Evolutionary conservation across 2,888 invertebrate species (phyloP).

Genomic region (Epiblema foenella): DNA sequence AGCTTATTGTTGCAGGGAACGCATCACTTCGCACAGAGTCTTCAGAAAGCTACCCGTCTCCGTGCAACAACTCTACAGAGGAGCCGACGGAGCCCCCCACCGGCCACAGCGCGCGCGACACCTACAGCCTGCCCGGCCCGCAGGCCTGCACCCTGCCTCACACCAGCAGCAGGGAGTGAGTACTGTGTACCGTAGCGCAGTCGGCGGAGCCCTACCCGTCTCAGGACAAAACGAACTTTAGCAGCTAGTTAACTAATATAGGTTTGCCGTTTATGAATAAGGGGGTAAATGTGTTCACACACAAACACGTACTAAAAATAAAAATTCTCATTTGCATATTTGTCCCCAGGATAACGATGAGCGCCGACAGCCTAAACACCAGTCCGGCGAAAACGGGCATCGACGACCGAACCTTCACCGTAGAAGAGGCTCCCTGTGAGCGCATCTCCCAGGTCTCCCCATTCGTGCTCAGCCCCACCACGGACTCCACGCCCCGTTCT

Average conservation of each 20-base stretch:
- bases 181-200: too few relatives aligned
- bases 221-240: too few relatives aligned
- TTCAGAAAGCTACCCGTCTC: slow-evolving; percentile 78
- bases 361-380: slow-evolving; percentile 79
- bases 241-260: too few relatives aligned
- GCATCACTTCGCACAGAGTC: slow-evolving; percentile 72
- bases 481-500: slow-evolving; percentile 70
- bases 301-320: too few relatives aligned
- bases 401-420: slow-evolving; percentile 71
- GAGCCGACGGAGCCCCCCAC: slow-evolving; percentile 71
- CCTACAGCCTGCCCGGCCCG: slow-evolving; percentile 52
- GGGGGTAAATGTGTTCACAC: too few relatives aligned
- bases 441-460: slow-evolving; percentile 77
- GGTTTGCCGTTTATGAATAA: too few relatives aligned
- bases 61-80: slow-evolving; percentile 76
- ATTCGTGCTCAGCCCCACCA: slow-evolving; percentile 74
- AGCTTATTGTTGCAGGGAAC: slow-evolving; percentile 62
- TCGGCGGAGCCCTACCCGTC: too few relatives aligned
- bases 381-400: slow-evolving; percentile 65
- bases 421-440: slow-evolving; percentile 69
- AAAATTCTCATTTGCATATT: neutral
- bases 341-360: slow-evolving; percentile 75
- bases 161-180: slow-evolving; percentile 72
- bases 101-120: slow-evolving; percentile 53
- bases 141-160: slow-evolving; percentile 69